A percentile compares a stretch with the other conserved stretches of the same genome.
phyloP scores from a whole-genome alignment of 2,797 vertebrate genomes.

The Leucoraja ocellata region DNA sequence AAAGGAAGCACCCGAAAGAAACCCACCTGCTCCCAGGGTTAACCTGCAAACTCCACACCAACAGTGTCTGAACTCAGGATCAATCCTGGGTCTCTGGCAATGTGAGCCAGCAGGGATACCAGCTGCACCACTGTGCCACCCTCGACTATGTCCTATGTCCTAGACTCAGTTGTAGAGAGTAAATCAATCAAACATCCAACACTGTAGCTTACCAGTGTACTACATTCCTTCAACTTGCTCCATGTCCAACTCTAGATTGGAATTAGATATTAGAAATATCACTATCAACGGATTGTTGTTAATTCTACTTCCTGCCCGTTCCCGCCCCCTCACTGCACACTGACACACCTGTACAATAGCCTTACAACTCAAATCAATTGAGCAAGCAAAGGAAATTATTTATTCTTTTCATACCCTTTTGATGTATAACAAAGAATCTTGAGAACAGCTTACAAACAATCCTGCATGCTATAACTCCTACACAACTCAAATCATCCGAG shows the following conservation, averaged over 20 bases:
- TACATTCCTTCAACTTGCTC: neutral
- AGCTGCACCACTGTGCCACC: too few relatives aligned
- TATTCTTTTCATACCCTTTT: neutral
- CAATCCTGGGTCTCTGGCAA: too few relatives aligned
- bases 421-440: constrained; percentile 2
- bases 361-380: neutral
- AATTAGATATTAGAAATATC: too few relatives aligned
- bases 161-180: neutral
- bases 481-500: neutral
- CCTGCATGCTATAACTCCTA: neutral
- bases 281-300: neutral
- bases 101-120: too few relatives aligned
- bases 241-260: neutral
- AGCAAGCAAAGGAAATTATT: constrained; percentile 1
- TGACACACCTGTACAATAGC: neutral
- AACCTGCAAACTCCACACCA: too few relatives aligned
- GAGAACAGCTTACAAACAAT: neutral
- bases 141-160: neutral
- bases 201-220: neutral
- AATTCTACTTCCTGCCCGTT: neutral
- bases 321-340: neutral
- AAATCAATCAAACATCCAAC: neutral
- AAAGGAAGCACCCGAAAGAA: too few relatives aligned
- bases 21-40: too few relatives aligned
- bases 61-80: too few relatives aligned